Conservation (phyloP, 2,888 invertebrate species). For the Anoncus sp. region DNA sequence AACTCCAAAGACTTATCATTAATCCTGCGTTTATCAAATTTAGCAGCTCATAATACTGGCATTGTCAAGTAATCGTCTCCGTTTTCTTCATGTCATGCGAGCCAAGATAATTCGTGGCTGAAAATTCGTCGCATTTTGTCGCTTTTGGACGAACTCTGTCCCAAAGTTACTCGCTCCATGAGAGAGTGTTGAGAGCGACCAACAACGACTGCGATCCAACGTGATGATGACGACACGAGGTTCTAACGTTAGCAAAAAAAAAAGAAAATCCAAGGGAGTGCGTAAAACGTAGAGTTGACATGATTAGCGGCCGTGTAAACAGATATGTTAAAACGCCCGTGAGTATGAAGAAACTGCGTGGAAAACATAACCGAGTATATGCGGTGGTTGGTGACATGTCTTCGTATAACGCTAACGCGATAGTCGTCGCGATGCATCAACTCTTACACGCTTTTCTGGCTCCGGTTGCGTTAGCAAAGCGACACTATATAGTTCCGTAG, state of each 20-base stretch:
- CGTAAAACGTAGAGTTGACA: conserved; percentile 68
- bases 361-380: conserved; percentile 37
- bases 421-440: conserved; percentile 79
- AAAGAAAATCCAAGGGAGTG: conserved; percentile 36
- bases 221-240: conserved; percentile 36
- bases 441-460: conserved; percentile 76
- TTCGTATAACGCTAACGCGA: conserved; percentile 50
- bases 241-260: conserved; percentile 25
- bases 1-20: too few species aligned
- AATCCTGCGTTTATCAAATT: too few species aligned
- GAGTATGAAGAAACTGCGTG: conserved; percentile 30
- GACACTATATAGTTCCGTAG: conserved; percentile 14
- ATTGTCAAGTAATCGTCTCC: too few species aligned
- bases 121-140: conserved; percentile 28
- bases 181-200: conserved; percentile 14
- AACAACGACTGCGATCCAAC: conserved; percentile 33
- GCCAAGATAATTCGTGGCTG: conserved; percentile 29
- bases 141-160: conserved; percentile 34
- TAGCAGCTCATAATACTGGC: too few species aligned
- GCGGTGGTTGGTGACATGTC: conserved; percentile 76
- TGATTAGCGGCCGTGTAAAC: conserved; percentile 82
- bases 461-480: conserved; percentile 42
- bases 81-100: too few species aligned
- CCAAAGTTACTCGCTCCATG: conserved; percentile 50
- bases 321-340: conserved; percentile 80